A percentile compares a stretch with the other conserved stretches of the same genome.
Conservation (phyloP, 37 sponge, comb jelly and placozoan genomes). For the Tethya wilhelma region DNA sequence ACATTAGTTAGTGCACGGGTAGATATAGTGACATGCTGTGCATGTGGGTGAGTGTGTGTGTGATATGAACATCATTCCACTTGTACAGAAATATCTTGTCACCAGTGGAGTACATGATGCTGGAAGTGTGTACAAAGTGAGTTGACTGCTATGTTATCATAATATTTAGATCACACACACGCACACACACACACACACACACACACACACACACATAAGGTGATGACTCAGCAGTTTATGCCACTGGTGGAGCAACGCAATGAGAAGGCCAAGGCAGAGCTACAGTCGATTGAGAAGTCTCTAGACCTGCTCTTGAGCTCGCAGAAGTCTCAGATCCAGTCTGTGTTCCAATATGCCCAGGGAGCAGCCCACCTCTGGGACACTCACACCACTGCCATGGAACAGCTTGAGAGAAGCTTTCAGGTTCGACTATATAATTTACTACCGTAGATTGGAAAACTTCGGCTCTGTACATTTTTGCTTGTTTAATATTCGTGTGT, state of each 20-base stretch:
- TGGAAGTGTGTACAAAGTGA: background rate
- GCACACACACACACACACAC: no score
- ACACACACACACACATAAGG: conserved; percentile 1
- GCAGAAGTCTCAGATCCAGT: conserved; percentile 51
- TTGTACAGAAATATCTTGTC: conserved; percentile 1
- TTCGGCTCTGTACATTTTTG: no score
- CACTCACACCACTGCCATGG: conserved; percentile 24
- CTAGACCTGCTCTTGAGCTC: conserved; percentile 24
- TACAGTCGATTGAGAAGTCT: conserved; percentile 43
- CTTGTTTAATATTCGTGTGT: no score
- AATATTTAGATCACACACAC: no score
- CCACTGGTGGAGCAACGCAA: conserved; percentile 61
- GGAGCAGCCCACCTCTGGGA: conserved; percentile 83
- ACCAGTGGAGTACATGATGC: background rate
- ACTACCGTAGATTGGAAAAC: no score
- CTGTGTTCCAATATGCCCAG: conserved; percentile 65
- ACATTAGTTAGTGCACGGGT: background rate
- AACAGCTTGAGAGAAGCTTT: conserved; percentile 12
- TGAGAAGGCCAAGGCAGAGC: background rate
- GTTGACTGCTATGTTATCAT: background rate
- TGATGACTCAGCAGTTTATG: conserved; percentile 57
- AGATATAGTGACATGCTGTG: background rate
- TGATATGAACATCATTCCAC: no score
- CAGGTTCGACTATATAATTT: conserved; percentile 4
- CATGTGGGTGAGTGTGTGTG: conserved; percentile 1